Evolutionary conservation across 37 sponge, comb jelly and placozoan genomes (phyloP), one percentile per base, ranked within the genome.

Genomic region (Axinella damicornis): DNA sequence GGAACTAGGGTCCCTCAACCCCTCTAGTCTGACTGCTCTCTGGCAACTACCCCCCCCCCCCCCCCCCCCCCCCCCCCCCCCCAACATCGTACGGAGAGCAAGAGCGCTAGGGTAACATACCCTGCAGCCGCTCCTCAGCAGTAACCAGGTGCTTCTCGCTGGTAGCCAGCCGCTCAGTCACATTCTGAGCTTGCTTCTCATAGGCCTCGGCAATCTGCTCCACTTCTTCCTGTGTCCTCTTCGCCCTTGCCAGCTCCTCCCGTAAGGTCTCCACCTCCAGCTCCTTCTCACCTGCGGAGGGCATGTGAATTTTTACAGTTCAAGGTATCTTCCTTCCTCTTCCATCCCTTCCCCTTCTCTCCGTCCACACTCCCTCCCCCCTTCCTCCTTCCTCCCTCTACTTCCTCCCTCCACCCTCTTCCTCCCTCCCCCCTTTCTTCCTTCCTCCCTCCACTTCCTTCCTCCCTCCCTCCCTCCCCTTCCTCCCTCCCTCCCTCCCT

Each of bases 261-360:
- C 64, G 1, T 52, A 65, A 41, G 2, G 38, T 6, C 11, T 35
- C 66, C 31, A 36, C 34, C 69, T 67, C 69, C 20, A 32, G 2
- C 69, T 67, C 69, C 20, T 32, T 67, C 33, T 31, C 19, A 31
- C 19, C 33, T 33, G 31, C 28, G 2, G 20, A 58, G 52, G 58
- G n/a, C n/a, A n/a, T n/a, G n/a, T n/a, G n/a, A n/a, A n/a, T 61
- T 31, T 30, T 65, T 31, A 13, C 76, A 66, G 59, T 73, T 56
- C 66, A 21, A 66, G 24, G 24, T 56, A 65, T 37, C 5, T 25
- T 35, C 35, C 65, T 40, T 86, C 81, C 21, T 80, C 75, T 30
- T n/a, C n/a, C n/a, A n/a, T n/a, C n/a, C n/a, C n/a, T n/a, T n/a
- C n/a, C n/a, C n/a, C n/a, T n/a, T n/a, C n/a, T n/a, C n/a, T n/a